phyloP scores from a whole-genome alignment of 2,797 vertebrate genomes.

The Aulostomus chinensis region DNA sequence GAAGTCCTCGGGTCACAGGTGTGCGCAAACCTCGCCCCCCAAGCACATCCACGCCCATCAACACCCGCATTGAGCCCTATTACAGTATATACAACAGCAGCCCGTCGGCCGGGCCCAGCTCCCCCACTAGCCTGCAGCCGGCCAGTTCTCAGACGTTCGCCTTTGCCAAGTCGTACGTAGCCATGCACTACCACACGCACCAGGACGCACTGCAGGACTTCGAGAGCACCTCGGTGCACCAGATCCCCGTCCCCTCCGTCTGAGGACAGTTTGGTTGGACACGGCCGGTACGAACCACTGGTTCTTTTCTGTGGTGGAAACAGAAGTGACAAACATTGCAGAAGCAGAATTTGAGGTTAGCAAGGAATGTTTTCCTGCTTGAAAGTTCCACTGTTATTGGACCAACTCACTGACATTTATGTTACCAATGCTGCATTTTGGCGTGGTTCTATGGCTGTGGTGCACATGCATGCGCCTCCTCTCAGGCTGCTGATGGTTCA shows the following conservation, averaged over 20 bases:
- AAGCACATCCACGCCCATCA: slow-evolving; percentile 93
- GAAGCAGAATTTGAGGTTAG: too few relatives aligned
- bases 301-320: slow-evolving; percentile 37
- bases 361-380: too few relatives aligned
- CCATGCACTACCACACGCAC: slow-evolving; percentile 89
- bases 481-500: slow-evolving; percentile 43
- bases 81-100: slow-evolving; percentile 97
- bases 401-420: slow-evolving; percentile 50
- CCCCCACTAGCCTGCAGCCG: slow-evolving; percentile 86
- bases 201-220: slow-evolving; percentile 84
- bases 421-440: slow-evolving; percentile 59
- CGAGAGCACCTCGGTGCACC: slow-evolving; percentile 84
- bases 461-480: slow-evolving; percentile 50
- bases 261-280: slow-evolving; percentile 63
- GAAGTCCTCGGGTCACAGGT: slow-evolving; percentile 82
- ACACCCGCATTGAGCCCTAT: slow-evolving; percentile 95
- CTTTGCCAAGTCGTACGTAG: slow-evolving; percentile 88
- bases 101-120: slow-evolving; percentile 84
- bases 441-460: slow-evolving; percentile 38
- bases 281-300: slow-evolving; percentile 35
- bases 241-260: slow-evolving; percentile 90
- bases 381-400: slow-evolving; percentile 38
- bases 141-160: slow-evolving; percentile 83
- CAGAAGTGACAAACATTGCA: too few relatives aligned
- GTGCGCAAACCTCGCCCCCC: slow-evolving; percentile 85